Conservation (phyloP, 2,797 vertebrate species). For the Sciurus carolinensis region DNA sequence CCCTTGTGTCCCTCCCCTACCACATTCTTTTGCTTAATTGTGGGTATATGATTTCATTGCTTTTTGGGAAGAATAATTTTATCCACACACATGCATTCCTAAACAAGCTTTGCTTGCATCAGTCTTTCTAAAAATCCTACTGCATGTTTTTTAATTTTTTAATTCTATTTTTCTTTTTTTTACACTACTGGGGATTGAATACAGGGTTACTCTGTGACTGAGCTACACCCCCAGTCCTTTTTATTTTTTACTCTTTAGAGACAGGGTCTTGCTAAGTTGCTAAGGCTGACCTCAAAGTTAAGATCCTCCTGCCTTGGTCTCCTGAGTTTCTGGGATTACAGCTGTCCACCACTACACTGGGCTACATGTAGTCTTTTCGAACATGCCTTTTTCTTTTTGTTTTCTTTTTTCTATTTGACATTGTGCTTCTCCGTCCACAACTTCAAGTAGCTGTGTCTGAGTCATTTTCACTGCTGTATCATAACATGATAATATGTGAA, state of each 20-base stretch:
- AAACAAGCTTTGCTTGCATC: conserved; percentile 18
- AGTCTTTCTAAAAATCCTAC: neutral
- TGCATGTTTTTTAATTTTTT: too few relatives aligned
- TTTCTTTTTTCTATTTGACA: neutral
- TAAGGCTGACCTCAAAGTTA: too few relatives aligned
- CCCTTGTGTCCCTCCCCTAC: neutral
- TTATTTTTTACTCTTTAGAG: too few relatives aligned
- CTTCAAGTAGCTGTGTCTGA: neutral
- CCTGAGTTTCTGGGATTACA: too few relatives aligned
- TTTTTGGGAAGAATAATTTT: neutral
- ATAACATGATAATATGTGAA: neutral
- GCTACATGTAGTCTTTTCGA: neutral
- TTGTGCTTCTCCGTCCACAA: neutral
- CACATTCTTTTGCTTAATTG: neutral
- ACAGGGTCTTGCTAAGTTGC: too few relatives aligned
- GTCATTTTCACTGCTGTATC: neutral
- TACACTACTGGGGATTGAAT: too few relatives aligned
- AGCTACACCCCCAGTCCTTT: too few relatives aligned
- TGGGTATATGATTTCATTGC: neutral
- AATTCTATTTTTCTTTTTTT: too few relatives aligned
- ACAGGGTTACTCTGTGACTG: too few relatives aligned
- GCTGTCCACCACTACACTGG: too few relatives aligned
- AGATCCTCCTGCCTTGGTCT: too few relatives aligned
- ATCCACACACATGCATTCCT: neutral
- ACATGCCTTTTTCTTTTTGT: neutral